Base-by-base conservation (phyloP, 2,797 vertebrate genomes). In the Anas flavirostris region DNA sequence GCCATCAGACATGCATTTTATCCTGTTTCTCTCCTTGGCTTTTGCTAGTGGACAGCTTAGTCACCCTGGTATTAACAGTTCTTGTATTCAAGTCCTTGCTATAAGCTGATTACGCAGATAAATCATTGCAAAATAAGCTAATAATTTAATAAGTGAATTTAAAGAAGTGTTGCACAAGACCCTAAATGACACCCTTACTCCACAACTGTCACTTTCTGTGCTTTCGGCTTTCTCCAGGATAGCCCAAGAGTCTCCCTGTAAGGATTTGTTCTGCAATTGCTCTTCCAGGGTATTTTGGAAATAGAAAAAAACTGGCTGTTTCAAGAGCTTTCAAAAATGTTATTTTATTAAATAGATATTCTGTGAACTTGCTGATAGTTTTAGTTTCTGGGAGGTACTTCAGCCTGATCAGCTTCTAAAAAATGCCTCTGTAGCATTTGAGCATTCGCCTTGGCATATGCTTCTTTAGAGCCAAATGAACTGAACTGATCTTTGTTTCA, bases 71-170 rank as follows among this genome's bases (percentile, higher is more conserved):
- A 55, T 92, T 92, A 82, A 77, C 37, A 89, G 79, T 92, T 88
- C 69, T 10, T 92, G 55, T 46, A 12, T 92, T 90, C 59, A 64
- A 23, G 64, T 29, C 48, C 29, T 62, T 46, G 46, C 93, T 93
- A 75, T 92, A 83, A 91, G 81, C 91, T 91, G 69, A 10, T 86
- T 91, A 72, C 13, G 1, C 79, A 86, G 87, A 31, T 12, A 76
- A 90, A 73, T 81, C 68, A 83, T 88, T 94, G 88, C 91, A 88
- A 94, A 96, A 94, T 66, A 88, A 79, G 41, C 66, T 76, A 15
- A 82, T 94, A 33, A 35, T 64, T 94, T 72, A 83, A 64, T 56
- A 79, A 78, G 58, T 53, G 53, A 74, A 82, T 87, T 87, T 91
- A 83, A 85, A 77, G 48, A 44, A 28, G 28, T 93, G 25, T 95